Percentiles rank a stretch among this genome's conserved stretches.
Conservation (phyloP, 2,888 invertebrate genomes). For the Stenolophus ochropezus region DNA sequence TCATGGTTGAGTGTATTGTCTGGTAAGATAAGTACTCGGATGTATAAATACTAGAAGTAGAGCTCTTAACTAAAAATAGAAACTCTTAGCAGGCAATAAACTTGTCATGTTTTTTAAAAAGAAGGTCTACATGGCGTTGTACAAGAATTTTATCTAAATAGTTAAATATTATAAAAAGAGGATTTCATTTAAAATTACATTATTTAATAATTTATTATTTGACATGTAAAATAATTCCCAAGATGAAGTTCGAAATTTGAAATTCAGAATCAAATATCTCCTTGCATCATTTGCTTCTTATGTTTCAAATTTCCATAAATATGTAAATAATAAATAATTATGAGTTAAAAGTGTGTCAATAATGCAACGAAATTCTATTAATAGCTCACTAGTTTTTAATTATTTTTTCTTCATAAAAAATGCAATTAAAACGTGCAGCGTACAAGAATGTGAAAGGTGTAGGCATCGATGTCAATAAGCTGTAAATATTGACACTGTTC, state of each 20-base stretch:
- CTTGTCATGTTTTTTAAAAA: not conserved
- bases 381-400: not conserved
- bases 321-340: not conserved
- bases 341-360: not conserved
- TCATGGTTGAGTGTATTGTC: not conserved
- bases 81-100: not conserved
- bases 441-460: conserved; percentile 26
- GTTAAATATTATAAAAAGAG: not conserved
- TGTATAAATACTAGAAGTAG: not conserved
- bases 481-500: not conserved
- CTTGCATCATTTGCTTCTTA: not conserved
- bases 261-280: not conserved
- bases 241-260: not conserved
- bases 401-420: not conserved
- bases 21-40: not conserved
- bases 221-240: not conserved
- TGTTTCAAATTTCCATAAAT: not conserved
- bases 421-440: conserved; percentile 2
- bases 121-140: not conserved
- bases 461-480: not conserved
- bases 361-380: not conserved
- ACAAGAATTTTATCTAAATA: not conserved
- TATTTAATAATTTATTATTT: no score
- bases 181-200: no score
- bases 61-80: not conserved